Base-by-base conservation (phyloP, 2,888 invertebrate species). In the Sinotaia quadrata region DNA sequence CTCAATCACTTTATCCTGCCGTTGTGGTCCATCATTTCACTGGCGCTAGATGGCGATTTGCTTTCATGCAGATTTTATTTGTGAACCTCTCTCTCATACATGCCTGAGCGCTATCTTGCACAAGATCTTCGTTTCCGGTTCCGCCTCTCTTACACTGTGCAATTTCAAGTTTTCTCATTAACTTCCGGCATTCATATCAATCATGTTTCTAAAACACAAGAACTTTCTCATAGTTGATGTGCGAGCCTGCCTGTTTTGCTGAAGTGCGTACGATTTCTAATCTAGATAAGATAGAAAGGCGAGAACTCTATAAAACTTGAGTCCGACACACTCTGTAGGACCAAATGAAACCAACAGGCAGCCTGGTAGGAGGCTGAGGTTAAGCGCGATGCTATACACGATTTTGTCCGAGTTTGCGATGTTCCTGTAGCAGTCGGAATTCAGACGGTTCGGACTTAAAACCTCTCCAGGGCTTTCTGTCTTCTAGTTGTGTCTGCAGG, bases 141-240 rank as follows among this genome's bases (percentile, higher is more conserved):
- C 63, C 63, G 63, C 37, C 52, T 29, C 37, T 27, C 24, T 36
- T 51, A 63, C 63, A 54, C 63, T 63, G 63, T 54, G 52, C 63
- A 52, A 63, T 54, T 63, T 63, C 41, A 29, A 47, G 41, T 36
- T 63, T 63, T 63, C 41, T 36, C 36, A 34, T 21, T 24, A 34
- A 37, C 52, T 63, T 63, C 63, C 63, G 63, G 52, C 54, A 29
- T 49, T 52, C 52, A 63, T 63, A 63, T 63, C 63, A 63, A 63
- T 63, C 63, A 63, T 63, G 52, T 63, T 51, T 63, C 34, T 21
- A 41, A 47, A 47, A 47, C 47, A n/a, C n/a, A n/a, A n/a, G n/a
- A n/a, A n/a, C n/a, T n/a, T n/a, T n/a, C n/a, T n/a, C n/a, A n/a
- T n/a, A n/a, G n/a, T n/a, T n/a, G n/a, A n/a, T n/a, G n/a, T n/a